phyloP scores from a whole-genome alignment of 2,113 vertebrate genomes.

The Chlamydotis undulata region DNA sequence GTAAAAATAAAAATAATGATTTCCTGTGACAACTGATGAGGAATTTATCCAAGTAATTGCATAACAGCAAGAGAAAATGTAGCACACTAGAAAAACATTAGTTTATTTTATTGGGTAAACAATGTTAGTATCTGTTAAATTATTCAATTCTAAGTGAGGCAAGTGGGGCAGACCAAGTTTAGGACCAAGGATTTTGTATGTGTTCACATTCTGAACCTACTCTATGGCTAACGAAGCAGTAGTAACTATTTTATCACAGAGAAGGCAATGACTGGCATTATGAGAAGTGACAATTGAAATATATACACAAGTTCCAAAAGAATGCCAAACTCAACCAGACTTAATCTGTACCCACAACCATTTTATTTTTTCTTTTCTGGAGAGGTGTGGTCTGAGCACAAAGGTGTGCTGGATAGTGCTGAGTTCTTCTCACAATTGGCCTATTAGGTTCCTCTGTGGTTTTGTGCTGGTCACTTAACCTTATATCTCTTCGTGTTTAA shows the following conservation, averaged over 20 bases:
- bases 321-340: background rate
- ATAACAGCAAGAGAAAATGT: background rate
- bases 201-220: background rate
- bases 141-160: background rate
- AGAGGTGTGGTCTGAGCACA: background rate
- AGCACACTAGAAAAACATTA: background rate
- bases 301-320: background rate
- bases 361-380: background rate
- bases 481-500: background rate
- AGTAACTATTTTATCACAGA: background rate
- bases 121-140: background rate
- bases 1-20: background rate
- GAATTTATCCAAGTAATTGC: background rate
- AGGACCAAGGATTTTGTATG: background rate
- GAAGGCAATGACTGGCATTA: background rate
- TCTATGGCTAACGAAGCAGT: background rate
- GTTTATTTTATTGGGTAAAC: background rate
- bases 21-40: background rate
- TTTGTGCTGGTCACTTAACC: background rate
- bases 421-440: background rate
- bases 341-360: background rate
- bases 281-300: background rate
- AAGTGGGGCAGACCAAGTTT: background rate
- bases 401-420: background rate
- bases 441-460: background rate